Conservation (phyloP, 2,888 invertebrate species). For the Ennomos fuscantarius region DNA sequence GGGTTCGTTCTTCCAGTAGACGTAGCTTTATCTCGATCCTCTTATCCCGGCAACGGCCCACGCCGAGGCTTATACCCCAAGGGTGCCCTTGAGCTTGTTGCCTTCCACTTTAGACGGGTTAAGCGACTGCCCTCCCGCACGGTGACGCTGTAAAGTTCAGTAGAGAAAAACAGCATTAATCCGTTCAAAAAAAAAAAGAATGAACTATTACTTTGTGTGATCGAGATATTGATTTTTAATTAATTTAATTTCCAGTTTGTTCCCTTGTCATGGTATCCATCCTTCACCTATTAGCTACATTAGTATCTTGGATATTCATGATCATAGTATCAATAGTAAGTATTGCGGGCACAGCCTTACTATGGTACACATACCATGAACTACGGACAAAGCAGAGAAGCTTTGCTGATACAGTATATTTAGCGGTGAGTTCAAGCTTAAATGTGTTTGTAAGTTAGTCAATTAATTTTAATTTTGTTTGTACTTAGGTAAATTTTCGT, state of each 20-base stretch:
- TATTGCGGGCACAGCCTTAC: slow-evolving; percentile 90
- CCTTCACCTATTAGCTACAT: slow-evolving; percentile 92
- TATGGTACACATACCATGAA: slow-evolving; percentile 96
- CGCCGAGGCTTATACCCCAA: no score
- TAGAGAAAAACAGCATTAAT: no score
- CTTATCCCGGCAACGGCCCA: no score
- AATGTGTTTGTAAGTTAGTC: background rate
- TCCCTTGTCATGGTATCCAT: slow-evolving; percentile 93
- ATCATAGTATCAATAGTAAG: slow-evolving; percentile 90
- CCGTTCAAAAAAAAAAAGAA: no score
- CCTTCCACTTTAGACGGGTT: no score
- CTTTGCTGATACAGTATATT: slow-evolving; percentile 60
- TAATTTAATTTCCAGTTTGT: slow-evolving; percentile 86
- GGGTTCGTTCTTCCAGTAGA: no score
- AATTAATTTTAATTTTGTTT: slow-evolving; percentile 44
- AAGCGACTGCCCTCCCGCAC: no score
- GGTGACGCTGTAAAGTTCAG: no score
- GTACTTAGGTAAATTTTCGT: no score
- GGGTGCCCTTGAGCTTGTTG: no score
- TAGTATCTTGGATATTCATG: slow-evolving; percentile 96
- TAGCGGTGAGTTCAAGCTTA: slow-evolving; percentile 62
- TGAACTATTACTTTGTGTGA: no score
- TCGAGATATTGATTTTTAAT: background rate
- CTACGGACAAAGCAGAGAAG: slow-evolving; percentile 86
- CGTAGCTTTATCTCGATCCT: no score